Conservation (phyloP, 2,113 vertebrate genomes). For the Sinocyclocheilus rhinocerous region DNA sequence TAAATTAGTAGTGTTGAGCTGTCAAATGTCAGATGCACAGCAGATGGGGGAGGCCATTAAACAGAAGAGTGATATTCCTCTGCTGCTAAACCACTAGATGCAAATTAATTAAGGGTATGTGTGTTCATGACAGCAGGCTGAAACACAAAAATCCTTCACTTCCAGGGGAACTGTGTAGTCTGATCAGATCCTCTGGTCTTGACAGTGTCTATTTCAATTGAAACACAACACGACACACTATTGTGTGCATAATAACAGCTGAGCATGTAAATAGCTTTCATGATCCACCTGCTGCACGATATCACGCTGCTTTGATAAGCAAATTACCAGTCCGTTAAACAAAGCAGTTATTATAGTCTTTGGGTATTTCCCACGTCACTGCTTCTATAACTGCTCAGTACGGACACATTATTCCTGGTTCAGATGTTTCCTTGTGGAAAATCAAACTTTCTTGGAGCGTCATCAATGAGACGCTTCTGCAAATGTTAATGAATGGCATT, state of each 20-base stretch:
- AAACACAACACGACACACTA: not conserved
- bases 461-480: constrained; percentile 4
- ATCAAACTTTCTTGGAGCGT: not conserved
- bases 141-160: not conserved
- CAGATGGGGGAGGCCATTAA: constrained; percentile 3
- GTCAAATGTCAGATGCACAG: constrained; percentile 31
- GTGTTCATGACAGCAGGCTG: constrained; percentile 38
- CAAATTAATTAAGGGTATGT: constrained; percentile 27
- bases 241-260: constrained; percentile 14
- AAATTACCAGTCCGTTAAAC: constrained; percentile 48
- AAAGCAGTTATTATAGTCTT: constrained; percentile 35
- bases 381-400: not conserved
- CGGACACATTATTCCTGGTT: not conserved
- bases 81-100: constrained; percentile 24
- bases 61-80: constrained; percentile 14
- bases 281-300: constrained; percentile 7
- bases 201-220: constrained; percentile 1
- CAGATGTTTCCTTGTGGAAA: not conserved
- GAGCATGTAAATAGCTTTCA: constrained; percentile 16
- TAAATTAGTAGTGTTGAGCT: constrained; percentile 35
- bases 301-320: constrained; percentile 49
- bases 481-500: constrained; percentile 42
- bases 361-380: constrained; percentile 4
- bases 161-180: not conserved
- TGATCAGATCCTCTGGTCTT: not conserved